phyloP scores from a whole-genome alignment of 2,888 invertebrate genomes.

The Acronicta alni region DNA sequence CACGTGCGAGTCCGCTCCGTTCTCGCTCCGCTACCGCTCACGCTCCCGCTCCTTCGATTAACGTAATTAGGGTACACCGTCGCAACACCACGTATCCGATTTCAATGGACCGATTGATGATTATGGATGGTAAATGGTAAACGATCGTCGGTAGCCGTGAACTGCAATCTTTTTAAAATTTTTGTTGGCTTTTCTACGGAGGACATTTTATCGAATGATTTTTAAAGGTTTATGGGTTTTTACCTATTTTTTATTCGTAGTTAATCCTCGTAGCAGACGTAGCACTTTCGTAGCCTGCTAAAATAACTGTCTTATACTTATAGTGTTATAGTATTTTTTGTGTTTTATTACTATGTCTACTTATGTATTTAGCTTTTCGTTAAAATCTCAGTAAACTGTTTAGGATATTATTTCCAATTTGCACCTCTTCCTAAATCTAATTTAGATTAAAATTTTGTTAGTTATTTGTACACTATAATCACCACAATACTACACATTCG shows the following conservation, averaged over 20 bases:
- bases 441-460: not conserved
- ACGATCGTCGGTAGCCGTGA: conserved; percentile 67
- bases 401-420: too few relatives aligned
- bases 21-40: conserved; percentile 68
- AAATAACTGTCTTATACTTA: not conserved
- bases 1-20: conserved; percentile 74
- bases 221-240: conserved; percentile 10
- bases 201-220: conserved; percentile 36
- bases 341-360: too few relatives aligned
- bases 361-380: too few relatives aligned
- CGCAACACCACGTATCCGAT: conserved; percentile 74
- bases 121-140: conserved; percentile 71
- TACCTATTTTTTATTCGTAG: conserved; percentile 9
- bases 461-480: conserved; percentile 46
- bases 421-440: not conserved
- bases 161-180: conserved; percentile 60
- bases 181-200: conserved; percentile 55
- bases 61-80: conserved; percentile 74
- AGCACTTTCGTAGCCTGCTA: not conserved
- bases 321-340: too few relatives aligned
- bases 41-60: conserved; percentile 65
- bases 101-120: conserved; percentile 80
- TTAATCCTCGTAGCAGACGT: not conserved
- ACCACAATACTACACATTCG: conserved; percentile 54
- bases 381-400: too few relatives aligned